Evolutionary conservation across 2,888 invertebrate genomes (phyloP), one percentile per base, ranked within the genome.

Genomic region (Lasioglossum lativentre): DNA sequence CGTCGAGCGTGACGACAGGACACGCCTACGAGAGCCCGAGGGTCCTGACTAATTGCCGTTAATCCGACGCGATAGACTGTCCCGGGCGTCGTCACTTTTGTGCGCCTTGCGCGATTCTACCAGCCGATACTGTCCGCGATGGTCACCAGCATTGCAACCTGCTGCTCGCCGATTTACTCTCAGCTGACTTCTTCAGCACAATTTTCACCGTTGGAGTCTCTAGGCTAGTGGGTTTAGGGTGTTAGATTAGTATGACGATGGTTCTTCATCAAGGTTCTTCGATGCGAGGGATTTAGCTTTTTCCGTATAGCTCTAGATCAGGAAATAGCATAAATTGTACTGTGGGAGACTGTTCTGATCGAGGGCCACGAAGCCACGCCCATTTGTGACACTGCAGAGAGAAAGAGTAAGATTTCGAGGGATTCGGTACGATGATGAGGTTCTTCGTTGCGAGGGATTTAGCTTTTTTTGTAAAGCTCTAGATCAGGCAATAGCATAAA

Each of bases 41-140:
- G 78, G 75, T 71, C 85, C 81, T 88, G 88, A 88, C 92, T 92
- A 91, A 92, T 92, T 92, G 90, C 87, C 86, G 87, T 86, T 91
- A 90, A 92, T 92, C 87, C 90, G 80, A 42, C 79, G 27, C 80
- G 80, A 79, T 80, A 70, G 75, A 79, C 75, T 83, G 78, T 86
- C 77, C 78, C 70, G 74, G 34, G 5, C 14, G 45, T 83, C 86
- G 82, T 75, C 84, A 77, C 83, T 81, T 82, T 85, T 79, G 23
- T 74, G 75, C 80, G 47, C n/a, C 42, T 30, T 30, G 68, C 56
- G 27, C 52, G 71, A 75, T 82, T 56, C 27, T 38, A 78, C 42
- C 71, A 47, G 16, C 30, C 66, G 56, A 83, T 42, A 59, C 34
- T 19, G 34, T 34, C 63, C 63, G 30, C 72, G 19, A 34, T 12